Evolutionary conservation across 2,888 invertebrate species (phyloP), one percentile per base, ranked within the genome.

Genomic region (Hermaeophaga mercurialis): DNA sequence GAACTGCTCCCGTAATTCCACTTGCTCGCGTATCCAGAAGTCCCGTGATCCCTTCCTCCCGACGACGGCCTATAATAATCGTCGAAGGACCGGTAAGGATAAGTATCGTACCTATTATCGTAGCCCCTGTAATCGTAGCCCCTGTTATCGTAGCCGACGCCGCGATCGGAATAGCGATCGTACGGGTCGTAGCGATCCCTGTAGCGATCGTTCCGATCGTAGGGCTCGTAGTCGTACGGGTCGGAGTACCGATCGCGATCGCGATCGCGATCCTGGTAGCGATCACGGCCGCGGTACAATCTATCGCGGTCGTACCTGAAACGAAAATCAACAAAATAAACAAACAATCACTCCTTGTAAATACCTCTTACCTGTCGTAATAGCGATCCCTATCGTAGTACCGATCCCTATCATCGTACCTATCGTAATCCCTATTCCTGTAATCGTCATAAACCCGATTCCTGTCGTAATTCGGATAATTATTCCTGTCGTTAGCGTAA

Each of bases 41-140:
- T 47, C 26, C 56, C 59, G 22, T 75, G 73, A 4, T 82, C 82
- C 1, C 84, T 84, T 15, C 83, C 76, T 7, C 65, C 64, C 12
- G 19, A 31, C 11, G 85, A 85, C 39, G 85, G 85, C 28, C 65
- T 54, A 15, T 85, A 85, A 26, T 82, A 81, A 31, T 80, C 81
- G 71, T 85, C 86, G 78, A 22, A 19, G 3, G 39, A 36, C 41
- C 85, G 82, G 64, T 82, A 82, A 6, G 83, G 82, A 0, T 83
- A 83, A 56, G 82, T 80, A 56, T 79, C 79, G 26, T 76, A 76
- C 7, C 62, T 57, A 18, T 56, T 56, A 52, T 63, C 64, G 19
- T 62, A 59, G n/a, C 60, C 81, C 67, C 81, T 81, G 44, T 80
- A 79, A 68, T 82, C 82, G 54, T 80, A 78, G 7, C 75, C 73